These are phyloP conservation scores for Harpagifer antarcticus DNA, from an alignment of 2,797 vertebrate genomes.

Conservation along the genomic window DNA sequence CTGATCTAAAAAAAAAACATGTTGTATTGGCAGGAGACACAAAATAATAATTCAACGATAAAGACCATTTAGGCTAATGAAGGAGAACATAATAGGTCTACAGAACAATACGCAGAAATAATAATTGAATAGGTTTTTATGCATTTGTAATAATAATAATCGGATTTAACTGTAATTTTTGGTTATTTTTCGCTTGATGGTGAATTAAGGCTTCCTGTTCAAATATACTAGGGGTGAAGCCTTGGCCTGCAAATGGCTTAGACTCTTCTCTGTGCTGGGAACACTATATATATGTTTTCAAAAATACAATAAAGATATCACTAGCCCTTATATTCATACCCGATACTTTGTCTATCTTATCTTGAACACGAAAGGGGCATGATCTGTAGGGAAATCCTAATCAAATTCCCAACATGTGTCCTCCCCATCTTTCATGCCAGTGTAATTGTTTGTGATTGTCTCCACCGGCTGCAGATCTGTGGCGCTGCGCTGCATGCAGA, in stretches of 20 bases:
- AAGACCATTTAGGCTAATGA: neutral
- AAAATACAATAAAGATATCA: neutral
- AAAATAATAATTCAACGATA: neutral
- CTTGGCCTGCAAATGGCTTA: no score
- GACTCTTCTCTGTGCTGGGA: no score
- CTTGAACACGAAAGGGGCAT: constrained; percentile 27
- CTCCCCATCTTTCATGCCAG: constrained; percentile 18
- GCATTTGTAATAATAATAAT: neutral
- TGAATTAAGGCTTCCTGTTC: neutral
- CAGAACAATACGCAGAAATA: neutral
- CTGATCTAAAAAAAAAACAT: neutral
- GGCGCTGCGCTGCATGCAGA: constrained; percentile 44
- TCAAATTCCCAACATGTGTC: constrained; percentile 24
- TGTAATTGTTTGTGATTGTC: constrained; percentile 30
- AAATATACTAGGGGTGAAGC: neutral
- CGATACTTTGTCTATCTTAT: constrained; percentile 10
- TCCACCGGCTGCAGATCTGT: constrained; percentile 16
- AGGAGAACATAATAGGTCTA: neutral
- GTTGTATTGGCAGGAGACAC: neutral
- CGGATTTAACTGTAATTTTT: neutral
- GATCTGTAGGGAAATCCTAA: constrained; percentile 36
- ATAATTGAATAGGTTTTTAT: neutral
- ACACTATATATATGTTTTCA: no score
- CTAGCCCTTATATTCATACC: constrained; percentile 1
- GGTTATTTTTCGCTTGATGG: neutral